A percentile compares a stretch with the other conserved stretches of the same genome.
phyloP scores from a whole-genome alignment of 2,797 vertebrate species.

The Carapus acus region DNA sequence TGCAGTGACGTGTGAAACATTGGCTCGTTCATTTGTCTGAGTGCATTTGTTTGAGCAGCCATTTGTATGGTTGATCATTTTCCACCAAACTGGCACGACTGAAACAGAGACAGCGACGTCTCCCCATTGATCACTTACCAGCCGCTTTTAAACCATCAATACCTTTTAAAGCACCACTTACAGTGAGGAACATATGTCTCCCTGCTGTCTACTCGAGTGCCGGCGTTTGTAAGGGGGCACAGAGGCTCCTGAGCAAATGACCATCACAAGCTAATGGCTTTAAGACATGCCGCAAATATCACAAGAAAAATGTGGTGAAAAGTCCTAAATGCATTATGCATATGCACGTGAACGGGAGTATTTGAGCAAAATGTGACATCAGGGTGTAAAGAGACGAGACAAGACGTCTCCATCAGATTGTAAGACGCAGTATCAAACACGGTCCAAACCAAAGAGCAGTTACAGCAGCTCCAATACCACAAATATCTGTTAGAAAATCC shows the following conservation, averaged over 20 bases:
- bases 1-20: constrained; percentile 2
- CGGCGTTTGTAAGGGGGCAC: constrained; percentile 19
- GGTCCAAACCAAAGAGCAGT: too few relatives aligned
- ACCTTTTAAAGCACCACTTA: constrained; percentile 73
- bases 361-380: neutral
- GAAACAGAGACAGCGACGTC: constrained; percentile 51
- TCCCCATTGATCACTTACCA: constrained; percentile 66
- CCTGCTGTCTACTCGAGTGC: constrained; percentile 54
- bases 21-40: constrained; percentile 13
- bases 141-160: constrained; percentile 75
- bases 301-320: constrained; percentile 5
- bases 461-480: too few relatives aligned
- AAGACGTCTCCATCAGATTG: too few relatives aligned
- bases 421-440: too few relatives aligned
- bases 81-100: constrained; percentile 35
- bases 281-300: constrained; percentile 6
- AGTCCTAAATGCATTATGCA: constrained; percentile 5
- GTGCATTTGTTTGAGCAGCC: constrained; percentile 12
- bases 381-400: too few relatives aligned
- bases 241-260: constrained; percentile 20
- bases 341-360: neutral
- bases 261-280: constrained; percentile 31
- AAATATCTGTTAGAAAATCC: too few relatives aligned
- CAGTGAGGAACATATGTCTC: constrained; percentile 66
- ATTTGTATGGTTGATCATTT: constrained; percentile 28